Evolutionary conservation across 2,113 vertebrate species (phyloP), one percentile per base, ranked within the genome.

Genomic region (Smithornis capensis): DNA sequence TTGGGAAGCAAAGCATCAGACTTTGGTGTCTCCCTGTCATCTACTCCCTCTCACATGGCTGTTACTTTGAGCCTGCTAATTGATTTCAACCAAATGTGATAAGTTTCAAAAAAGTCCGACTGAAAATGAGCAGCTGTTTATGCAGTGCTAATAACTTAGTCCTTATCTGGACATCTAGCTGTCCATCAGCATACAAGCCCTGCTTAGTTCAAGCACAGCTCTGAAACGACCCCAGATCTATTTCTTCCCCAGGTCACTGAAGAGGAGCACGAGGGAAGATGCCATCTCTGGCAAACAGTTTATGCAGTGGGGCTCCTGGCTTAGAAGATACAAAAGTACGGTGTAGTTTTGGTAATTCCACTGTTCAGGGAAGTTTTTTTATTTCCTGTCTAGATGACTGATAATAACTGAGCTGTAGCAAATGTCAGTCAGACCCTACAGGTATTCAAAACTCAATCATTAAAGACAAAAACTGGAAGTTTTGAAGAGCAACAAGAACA

Each of bases 81-180:
- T 12, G 2, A 69, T 67, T 83, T 88, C 67, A 73, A 67, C 37
- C 45, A 62, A 69, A 80, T 49, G 18, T 70, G 55, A 83, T 23
- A 38, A 22, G 35, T 79, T 93, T 90, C 38, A 22, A 74, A 80
- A n/a, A 86, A 57, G 40, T 42, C 63, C 42, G 24, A 7, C 63
- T 67, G 83, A 63, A 95, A 88, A 95, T 15, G 59, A 80, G 50
- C 68, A 95, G 71, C 40, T 62, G 28, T 60, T 83, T 76, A 64
- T 0, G 0, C 11, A 12, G 49, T 19, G n/a, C 27, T n/a, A 76
- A 15, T 64, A 88, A 76, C n/a, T 60, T 4, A 4, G 57, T 60
- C 27, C 70, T 69, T 44, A 64, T 6, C 55, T 1, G 0, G 9
- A 7, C 56, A 93, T 64, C 16, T 78, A 87, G 84, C 6, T 12